Evolutionary conservation across 1,140 invertebrate genomes (phyloP).

Genomic region (Neodiprion pinetum): DNA sequence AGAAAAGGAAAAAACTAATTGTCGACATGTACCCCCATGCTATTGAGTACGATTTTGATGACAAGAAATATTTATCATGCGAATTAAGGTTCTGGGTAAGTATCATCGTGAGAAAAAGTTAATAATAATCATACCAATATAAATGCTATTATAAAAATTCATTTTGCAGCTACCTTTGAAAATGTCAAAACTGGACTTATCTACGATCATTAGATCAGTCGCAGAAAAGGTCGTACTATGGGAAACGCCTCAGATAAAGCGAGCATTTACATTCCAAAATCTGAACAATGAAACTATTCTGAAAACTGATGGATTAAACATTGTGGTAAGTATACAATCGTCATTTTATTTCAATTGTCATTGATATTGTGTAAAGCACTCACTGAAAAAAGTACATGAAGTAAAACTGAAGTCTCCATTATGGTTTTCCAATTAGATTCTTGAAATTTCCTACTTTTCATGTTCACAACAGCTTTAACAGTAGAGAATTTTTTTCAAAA

Average conservation of each 20-base stretch:
- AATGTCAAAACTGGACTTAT: constrained; percentile 77
- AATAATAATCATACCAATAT: constrained; percentile 19
- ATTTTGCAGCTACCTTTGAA: constrained; percentile 68
- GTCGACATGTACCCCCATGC: constrained; percentile 59
- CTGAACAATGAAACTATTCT: constrained; percentile 67
- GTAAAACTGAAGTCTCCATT: too few relatives aligned
- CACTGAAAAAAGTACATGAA: too few relatives aligned
- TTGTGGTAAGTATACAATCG: constrained; percentile 66
- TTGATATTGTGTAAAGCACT: too few relatives aligned
- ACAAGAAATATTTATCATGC: constrained; percentile 75
- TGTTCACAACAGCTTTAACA: too few relatives aligned
- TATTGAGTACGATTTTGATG: constrained; percentile 80
- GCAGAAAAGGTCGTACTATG: constrained; percentile 79
- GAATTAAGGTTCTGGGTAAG: constrained; percentile 71
- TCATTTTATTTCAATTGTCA: constrained; percentile 6
- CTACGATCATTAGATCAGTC: constrained; percentile 77
- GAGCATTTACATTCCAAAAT: constrained; percentile 79
- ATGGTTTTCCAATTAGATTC: too few relatives aligned
- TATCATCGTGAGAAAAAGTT: constrained; percentile 23
- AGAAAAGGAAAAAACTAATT: constrained; percentile 48
- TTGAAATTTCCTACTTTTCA: too few relatives aligned
- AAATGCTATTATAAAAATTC: constrained; percentile 21
- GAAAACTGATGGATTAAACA: constrained; percentile 96
- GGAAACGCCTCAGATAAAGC: constrained; percentile 81
- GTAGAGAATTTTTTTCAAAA: too few relatives aligned